Base-by-base conservation (phyloP, 2,797 vertebrate genomes). In the Anguilla pacifica region DNA sequence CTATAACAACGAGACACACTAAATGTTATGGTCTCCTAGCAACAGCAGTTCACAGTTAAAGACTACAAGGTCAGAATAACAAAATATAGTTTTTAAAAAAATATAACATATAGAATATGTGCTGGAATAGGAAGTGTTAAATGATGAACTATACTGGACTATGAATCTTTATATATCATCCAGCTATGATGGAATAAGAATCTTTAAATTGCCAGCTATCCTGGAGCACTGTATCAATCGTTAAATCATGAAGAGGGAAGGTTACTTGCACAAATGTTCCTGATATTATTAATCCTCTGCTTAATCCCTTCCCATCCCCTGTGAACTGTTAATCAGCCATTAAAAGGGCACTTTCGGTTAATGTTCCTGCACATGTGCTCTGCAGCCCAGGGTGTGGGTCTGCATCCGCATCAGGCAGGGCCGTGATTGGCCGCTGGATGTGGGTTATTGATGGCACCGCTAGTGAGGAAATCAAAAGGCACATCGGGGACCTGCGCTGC, bases 331-430 rank as follows among this genome's bases (percentile, higher is more conserved):
- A 90, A 92, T 91, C 90, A 92, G 91, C 89, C 91, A 93, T 94
- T 94, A 94, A 95, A 93, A 91, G 87, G 90, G 93, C 93, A 93
- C 87, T 92, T 92, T 94, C 90, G 91, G 90, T 90, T 88, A 90
- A 91, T 85, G 81, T 85, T 39, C 88, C 84, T 74, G 81, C 85
- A 46, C 64, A 89, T 85, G 64, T 61, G 79, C 25, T 2, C 51
- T 25, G 72, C 15, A 25, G 57, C 39, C 70, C 35, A 49, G 55
- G 31, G 74, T 49, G 77, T n/a, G 46, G 85, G 85, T n/a, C 84
- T 72, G 46, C 28, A n/a, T 67, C 53, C 19, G 72, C 31, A 22
- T 35, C 85, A 39, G 61, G 53, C 39, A 39, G 19, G 17, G 28
- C 46, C 17, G 39, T 2, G 84, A 46, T 67, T 43, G 82, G 64